Evolutionary conservation across 2,797 vertebrate species (phyloP).

Genomic region (Anabas testudineus): DNA sequence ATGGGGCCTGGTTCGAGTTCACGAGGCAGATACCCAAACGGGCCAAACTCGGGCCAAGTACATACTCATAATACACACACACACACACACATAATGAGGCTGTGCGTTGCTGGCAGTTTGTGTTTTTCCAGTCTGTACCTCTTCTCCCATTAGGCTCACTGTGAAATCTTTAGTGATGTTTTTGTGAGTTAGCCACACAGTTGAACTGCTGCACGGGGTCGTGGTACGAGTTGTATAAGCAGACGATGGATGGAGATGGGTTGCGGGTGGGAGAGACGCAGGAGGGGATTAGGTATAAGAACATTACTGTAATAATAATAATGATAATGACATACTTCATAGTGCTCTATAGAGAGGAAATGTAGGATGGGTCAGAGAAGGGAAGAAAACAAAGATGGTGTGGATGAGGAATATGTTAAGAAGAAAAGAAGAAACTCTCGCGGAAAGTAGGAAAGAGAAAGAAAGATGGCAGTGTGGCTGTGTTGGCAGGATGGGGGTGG

Average conservation of each 20-base stretch:
- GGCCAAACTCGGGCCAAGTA: conserved; percentile 64
- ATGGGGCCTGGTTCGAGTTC: conserved; percentile 73
- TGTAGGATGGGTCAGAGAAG: conserved; percentile 28
- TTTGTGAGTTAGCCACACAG: conserved; percentile 71
- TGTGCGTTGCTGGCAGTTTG: conserved; percentile 67
- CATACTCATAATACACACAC: conserved; percentile 55
- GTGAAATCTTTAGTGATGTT: conserved; percentile 76
- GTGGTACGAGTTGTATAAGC: conserved; percentile 72
- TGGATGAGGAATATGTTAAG: conserved; percentile 59
- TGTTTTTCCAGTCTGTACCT: conserved; percentile 76
- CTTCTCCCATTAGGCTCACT: conserved; percentile 73
- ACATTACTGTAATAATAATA: too few relatives aligned
- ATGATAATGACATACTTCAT: too few relatives aligned
- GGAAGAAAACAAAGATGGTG: conserved; percentile 31
- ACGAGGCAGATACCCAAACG: conserved; percentile 76
- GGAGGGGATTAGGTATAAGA: conserved; percentile 45
- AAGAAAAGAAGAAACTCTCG: conserved; percentile 37
- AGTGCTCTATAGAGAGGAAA: conserved; percentile 66
- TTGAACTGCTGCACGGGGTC: conserved; percentile 77
- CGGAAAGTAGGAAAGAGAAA: conserved; percentile 47
- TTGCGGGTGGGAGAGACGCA: conserved; percentile 28
- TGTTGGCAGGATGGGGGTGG: conserved; percentile 84
- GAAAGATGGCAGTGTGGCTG: conserved; percentile 79
- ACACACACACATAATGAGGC: conserved; percentile 43
- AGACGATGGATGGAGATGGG: conserved; percentile 55